A percentile compares a stretch with the other conserved stretches of the same genome.
These are phyloP conservation scores for Ethmia dodecea DNA, from an alignment of 2,888 invertebrate genomes.

Conservation along the genomic window DNA sequence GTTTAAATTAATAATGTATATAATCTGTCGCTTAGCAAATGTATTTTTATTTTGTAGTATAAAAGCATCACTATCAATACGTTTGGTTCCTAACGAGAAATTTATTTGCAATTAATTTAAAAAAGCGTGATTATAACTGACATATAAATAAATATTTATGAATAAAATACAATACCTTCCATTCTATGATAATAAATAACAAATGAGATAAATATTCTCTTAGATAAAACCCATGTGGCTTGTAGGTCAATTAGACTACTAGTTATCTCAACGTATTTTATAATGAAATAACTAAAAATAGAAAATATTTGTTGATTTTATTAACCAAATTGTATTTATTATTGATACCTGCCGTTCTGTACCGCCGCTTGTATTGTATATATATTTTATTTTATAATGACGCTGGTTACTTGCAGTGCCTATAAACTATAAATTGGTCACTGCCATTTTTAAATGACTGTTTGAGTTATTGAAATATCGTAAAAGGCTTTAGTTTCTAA, in stretches of 20 bases:
- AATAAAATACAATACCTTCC: conserved; percentile 63
- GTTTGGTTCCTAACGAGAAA: conserved; percentile 58
- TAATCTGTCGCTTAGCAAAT: too few species aligned
- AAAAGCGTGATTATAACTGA: not conserved
- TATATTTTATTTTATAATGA: too few species aligned
- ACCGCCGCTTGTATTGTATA: too few species aligned
- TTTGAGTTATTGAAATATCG: too few species aligned
- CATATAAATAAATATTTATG: too few species aligned
- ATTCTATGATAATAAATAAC: conserved; percentile 51
- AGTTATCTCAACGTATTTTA: conserved; percentile 12
- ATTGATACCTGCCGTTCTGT: too few species aligned
- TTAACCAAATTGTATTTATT: conserved; percentile 4
- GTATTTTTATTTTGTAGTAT: too few species aligned
- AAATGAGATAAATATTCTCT: conserved; percentile 20
- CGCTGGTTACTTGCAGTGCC: too few species aligned
- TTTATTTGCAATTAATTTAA: conserved; percentile 37
- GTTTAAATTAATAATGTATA: too few species aligned
- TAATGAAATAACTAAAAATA: conserved; percentile 8
- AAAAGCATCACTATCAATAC: conserved; percentile 11
- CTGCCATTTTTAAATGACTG: too few species aligned
- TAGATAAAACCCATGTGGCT: conserved; percentile 49
- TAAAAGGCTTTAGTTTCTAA: too few species aligned
- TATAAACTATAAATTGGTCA: too few species aligned
- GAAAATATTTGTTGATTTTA: conserved; percentile 4
- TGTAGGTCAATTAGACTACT: conserved; percentile 64